Percentiles rank a stretch among this genome's conserved stretches.
These are phyloP conservation scores for Drosophila multiciliata DNA, from an alignment of 2,888 invertebrate genomes.

Conservation along the genomic window DNA sequence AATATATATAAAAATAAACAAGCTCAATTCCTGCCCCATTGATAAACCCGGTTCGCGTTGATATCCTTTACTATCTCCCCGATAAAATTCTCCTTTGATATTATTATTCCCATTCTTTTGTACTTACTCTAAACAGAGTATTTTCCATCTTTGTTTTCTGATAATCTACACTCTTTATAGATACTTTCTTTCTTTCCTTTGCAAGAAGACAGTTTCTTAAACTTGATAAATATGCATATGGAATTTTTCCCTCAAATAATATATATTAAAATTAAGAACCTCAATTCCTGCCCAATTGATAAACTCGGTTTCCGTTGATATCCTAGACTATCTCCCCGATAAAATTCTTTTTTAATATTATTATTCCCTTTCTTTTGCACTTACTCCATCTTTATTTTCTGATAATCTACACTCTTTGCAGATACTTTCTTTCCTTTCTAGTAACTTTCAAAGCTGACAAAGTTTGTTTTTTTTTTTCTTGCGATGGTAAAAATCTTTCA, in stretches of 20 bases:
- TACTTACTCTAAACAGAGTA: neutral
- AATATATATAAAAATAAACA: too few species aligned
- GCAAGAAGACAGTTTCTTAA: too few species aligned
- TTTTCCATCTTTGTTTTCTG: neutral
- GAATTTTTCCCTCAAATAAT: too few species aligned
- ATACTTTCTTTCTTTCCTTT: too few species aligned
- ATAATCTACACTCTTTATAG: neutral
- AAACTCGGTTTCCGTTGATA: too few species aligned
- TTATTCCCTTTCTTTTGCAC: neutral
- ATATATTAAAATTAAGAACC: too few species aligned
- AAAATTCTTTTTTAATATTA: neutral
- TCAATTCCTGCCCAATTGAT: too few species aligned
- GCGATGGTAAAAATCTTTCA: slow-evolving; percentile 2
- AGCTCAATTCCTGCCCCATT: too few species aligned
- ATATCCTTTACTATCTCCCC: neutral
- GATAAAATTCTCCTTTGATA: neutral
- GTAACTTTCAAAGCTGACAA: neutral
- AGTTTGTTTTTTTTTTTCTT: slow-evolving; percentile 10
- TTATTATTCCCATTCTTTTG: neutral
- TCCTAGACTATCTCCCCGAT: neutral
- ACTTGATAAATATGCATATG: too few species aligned
- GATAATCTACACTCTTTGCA: neutral
- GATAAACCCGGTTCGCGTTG: too few species aligned
- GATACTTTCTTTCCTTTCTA: neutral
- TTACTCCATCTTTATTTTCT: neutral